Evolutionary conservation across 2,113 vertebrate species (phyloP).

Genomic region (Microcebus ravelobensis): DNA sequence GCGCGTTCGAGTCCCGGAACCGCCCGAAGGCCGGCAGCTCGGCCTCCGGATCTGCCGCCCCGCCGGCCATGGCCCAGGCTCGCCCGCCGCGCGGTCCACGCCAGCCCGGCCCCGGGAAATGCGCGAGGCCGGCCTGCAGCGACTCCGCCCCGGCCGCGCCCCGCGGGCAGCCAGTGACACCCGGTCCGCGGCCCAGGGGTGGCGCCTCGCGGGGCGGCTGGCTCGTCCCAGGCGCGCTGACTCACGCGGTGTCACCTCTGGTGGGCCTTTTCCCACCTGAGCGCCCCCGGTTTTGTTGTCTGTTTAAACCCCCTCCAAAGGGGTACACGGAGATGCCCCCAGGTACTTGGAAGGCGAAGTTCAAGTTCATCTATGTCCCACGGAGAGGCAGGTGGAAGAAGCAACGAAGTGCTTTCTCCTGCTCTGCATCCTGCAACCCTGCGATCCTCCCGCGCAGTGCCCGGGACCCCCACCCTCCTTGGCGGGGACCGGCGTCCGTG

Average conservation of each 20-base stretch:
- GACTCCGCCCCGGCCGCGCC: conserved; percentile 42
- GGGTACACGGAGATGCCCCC: background rate
- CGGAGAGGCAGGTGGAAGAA: background rate
- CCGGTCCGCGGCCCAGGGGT: background rate
- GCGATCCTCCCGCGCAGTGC: fast-evolving
- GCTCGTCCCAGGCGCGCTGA: background rate
- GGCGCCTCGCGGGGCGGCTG: background rate
- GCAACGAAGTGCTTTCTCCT: background rate
- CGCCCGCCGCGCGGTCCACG: background rate
- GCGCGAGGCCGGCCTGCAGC: fast-evolving
- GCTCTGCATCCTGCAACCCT: background rate
- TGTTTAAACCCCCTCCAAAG: background rate
- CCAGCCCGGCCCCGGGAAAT: fast-evolving
- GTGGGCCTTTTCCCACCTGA: background rate
- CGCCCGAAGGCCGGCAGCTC: background rate
- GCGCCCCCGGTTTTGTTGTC: too few relatives aligned
- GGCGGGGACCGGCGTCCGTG: background rate
- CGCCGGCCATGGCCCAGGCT: conserved; percentile 24
- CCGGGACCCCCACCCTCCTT: background rate
- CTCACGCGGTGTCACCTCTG: background rate
- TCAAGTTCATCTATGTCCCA: background rate
- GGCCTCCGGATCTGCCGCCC: background rate
- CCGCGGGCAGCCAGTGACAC: fast-evolving
- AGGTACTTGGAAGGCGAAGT: background rate
- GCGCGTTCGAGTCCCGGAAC: background rate